Evolutionary conservation across 2,113 vertebrate species (phyloP), one percentile per base, ranked within the genome.

Genomic region (Colius striatus): DNA sequence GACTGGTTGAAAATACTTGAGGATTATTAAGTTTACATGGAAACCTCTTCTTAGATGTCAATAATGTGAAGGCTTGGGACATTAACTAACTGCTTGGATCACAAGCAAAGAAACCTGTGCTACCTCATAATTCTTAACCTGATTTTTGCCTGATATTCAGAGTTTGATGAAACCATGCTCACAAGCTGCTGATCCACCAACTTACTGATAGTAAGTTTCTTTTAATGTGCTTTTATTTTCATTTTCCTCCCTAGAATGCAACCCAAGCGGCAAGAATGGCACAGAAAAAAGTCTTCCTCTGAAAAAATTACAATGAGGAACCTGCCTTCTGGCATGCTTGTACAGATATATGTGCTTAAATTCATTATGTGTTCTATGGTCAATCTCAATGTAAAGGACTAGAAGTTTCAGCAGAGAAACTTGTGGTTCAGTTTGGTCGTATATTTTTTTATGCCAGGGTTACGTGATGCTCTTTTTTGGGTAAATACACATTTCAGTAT

Each of bases 371-470:
- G 0, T 48, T 86, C 83, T 36, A 13, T 26, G 61, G 32, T n/a
- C 32, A 36, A 16, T 58, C 1, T 0, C 25, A 20, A 30, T 66
- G 54, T 34, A 58, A 72, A 83, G 55, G 16, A 13, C 7, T 25
- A 13, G 27, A 60, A 60, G 19, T 47, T 87, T 85, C 29, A 53
- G 43, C 43, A 54, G 58, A 58, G 55, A 15, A 71, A 11, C 32
- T 7, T 36, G 26, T 45, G 21, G 20, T n/a, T 71, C 26, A 3
- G 29, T 67, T 90, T 38, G 43, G 29, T 16, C 8, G 1, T 0
- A 0, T 53, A n/a, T 26, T 18, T 22, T 29, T 51, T 84, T 51
- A 32, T 0, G 0, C 47, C 13, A 5, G 34, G 41, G 34, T 63
- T 50, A 29, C 4, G 0, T 8, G 45, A 5, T 16, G 11, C 14